phyloP scores from a whole-genome alignment of 1,140 invertebrate genomes.

The Aphaenogaster rudis region DNA sequence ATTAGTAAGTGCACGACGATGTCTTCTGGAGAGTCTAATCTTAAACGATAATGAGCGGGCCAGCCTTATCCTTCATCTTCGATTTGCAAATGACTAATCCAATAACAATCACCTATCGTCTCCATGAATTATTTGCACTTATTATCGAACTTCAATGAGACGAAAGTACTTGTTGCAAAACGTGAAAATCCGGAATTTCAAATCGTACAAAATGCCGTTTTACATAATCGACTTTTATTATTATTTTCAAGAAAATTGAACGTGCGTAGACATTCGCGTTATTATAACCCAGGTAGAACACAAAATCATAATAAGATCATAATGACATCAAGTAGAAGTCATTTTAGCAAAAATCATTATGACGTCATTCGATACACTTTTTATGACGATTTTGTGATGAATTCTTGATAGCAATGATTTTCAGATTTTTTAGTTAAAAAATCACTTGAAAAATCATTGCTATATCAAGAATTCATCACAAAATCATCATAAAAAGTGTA shows the following conservation, averaged over 20 bases:
- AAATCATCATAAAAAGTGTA: too few species aligned
- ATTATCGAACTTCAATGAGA: background rate
- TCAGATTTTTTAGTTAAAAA: too few species aligned
- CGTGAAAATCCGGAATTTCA: background rate
- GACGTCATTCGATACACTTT: too few species aligned
- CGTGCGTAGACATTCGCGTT: background rate
- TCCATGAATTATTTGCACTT: background rate
- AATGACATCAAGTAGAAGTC: too few species aligned
- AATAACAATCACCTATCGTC: background rate
- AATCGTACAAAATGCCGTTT: background rate
- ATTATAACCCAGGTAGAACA: too few species aligned
- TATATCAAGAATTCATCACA: too few species aligned
- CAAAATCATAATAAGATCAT: too few species aligned
- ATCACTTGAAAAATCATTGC: too few species aligned
- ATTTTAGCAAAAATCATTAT: too few species aligned
- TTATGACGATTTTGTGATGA: too few species aligned
- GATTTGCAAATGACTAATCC: conserved; percentile 42
- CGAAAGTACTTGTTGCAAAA: background rate
- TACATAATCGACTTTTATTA: conserved; percentile 10
- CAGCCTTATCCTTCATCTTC: conserved; percentile 50
- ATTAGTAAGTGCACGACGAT: conserved; percentile 29
- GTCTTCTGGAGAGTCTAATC: conserved; percentile 26
- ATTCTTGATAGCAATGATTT: too few species aligned
- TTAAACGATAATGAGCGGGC: conserved; percentile 12
- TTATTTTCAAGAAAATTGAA: background rate